These are phyloP conservation scores for Microcebus jonahi DNA, from an alignment of 2,113 vertebrate genomes.

Conservation along the genomic window DNA sequence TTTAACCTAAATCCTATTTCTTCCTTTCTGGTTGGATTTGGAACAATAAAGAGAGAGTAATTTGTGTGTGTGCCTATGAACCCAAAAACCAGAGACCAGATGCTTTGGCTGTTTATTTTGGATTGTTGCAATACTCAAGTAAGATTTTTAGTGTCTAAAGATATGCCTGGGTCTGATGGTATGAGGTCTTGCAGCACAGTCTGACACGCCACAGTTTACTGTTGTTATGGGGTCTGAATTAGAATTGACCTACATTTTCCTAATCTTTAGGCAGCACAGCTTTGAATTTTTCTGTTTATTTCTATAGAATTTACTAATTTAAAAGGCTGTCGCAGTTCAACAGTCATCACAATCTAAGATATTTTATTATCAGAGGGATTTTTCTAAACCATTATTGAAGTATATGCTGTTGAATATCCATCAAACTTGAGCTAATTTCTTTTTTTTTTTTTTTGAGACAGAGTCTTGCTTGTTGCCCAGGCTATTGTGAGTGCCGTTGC, in stretches of 20 bases:
- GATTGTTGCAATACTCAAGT: not conserved
- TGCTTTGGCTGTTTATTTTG: not conserved
- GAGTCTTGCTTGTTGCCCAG: too few species aligned
- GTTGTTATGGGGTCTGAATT: not conserved
- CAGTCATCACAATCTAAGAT: not conserved
- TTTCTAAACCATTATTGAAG: not conserved
- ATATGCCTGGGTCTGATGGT: not conserved
- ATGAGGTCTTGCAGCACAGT: not conserved
- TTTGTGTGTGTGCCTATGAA: not conserved
- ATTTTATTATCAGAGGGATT: not conserved
- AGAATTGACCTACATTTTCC: not conserved
- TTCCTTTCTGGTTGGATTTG: conserved; percentile 3
- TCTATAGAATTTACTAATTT: not conserved
- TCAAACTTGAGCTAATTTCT: not conserved
- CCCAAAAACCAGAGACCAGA: not conserved
- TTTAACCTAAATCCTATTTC: not conserved
- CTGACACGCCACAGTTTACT: not conserved
- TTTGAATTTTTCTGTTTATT: not conserved
- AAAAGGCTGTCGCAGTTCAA: not conserved
- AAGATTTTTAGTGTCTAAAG: conserved; percentile 30
- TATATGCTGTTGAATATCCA: not conserved
- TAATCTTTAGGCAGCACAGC: not conserved
- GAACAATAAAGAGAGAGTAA: not conserved
- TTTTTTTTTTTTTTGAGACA: not conserved
- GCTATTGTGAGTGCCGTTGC: too few species aligned